These are phyloP conservation scores for Antheraea yamamai DNA, from an alignment of 2,888 invertebrate genomes.

Conservation along the genomic window DNA sequence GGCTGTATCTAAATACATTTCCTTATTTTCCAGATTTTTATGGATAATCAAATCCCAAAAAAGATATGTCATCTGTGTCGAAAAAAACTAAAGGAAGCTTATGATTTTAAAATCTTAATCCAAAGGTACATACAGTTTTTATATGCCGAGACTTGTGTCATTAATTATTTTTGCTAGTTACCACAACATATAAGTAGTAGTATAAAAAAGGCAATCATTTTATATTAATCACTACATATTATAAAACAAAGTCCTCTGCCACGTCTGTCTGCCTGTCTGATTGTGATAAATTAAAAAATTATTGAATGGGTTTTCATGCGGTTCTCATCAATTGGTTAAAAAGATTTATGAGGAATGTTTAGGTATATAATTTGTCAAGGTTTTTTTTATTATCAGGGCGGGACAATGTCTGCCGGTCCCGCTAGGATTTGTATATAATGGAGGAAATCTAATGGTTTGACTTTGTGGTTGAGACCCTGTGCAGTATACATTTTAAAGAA, in stretches of 20 bases:
- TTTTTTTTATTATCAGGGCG: no score
- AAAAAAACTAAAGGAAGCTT: conserved; percentile 51
- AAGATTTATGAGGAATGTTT: no score
- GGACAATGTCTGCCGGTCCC: no score
- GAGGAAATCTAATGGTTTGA: neutral
- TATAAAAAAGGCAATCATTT: no score
- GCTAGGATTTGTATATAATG: neutral
- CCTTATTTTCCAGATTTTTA: conserved; percentile 40
- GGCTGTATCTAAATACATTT: no score
- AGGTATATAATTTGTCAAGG: no score
- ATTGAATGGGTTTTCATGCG: no score
- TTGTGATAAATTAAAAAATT: no score
- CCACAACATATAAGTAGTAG: neutral
- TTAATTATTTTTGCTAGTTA: neutral
- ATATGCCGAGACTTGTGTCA: neutral
- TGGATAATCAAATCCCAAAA: conserved; percentile 35
- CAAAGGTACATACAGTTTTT: conserved; percentile 42
- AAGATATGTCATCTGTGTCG: conserved; percentile 62
- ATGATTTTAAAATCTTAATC: conserved; percentile 54
- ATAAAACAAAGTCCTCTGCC: no score
- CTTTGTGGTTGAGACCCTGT: neutral
- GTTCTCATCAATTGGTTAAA: no score
- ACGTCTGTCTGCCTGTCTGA: no score
- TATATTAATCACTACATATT: no score
- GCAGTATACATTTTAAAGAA: neutral